A percentile compares a stretch with the other conserved stretches of the same genome.
Conservation (phyloP, 2,797 vertebrate species). For the Betta splendens region DNA sequence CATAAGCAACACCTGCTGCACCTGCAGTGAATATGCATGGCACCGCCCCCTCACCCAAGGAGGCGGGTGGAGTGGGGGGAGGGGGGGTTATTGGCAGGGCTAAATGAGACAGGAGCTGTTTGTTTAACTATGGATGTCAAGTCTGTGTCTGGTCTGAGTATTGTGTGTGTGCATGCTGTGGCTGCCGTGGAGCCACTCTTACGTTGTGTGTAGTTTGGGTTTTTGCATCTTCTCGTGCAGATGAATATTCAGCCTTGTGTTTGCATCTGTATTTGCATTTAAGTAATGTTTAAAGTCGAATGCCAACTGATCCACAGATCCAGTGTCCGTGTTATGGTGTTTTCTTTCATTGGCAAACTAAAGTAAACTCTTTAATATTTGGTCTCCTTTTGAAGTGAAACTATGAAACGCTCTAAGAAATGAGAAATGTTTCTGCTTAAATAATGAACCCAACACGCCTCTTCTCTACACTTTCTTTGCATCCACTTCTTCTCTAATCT, state of each 20-base stretch:
- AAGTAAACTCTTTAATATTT: too few species aligned
- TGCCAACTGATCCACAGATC: not conserved
- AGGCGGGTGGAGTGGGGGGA: not conserved
- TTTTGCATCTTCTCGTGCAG: constrained; percentile 34
- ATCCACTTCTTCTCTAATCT: too few species aligned
- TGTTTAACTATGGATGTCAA: constrained; percentile 35
- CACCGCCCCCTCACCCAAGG: constrained; percentile 40
- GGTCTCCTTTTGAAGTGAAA: too few species aligned
- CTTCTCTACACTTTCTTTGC: constrained; percentile 8
- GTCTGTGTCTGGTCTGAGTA: constrained; percentile 17
- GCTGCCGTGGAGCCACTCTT: constrained; percentile 15
- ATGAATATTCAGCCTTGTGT: too few species aligned
- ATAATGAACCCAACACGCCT: not conserved
- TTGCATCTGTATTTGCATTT: too few species aligned
- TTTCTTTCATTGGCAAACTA: not conserved
- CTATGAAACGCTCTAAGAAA: too few species aligned
- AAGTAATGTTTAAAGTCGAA: constrained; percentile 4
- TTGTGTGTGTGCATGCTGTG: constrained; percentile 31
- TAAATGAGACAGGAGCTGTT: constrained; percentile 51
- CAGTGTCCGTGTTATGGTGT: constrained; percentile 3
- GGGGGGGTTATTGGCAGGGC: constrained; percentile 54
- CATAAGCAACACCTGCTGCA: constrained; percentile 66
- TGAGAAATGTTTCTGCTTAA: too few species aligned
- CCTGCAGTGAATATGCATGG: constrained; percentile 71
- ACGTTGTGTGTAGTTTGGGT: not conserved